Conservation (phyloP, 2,797 vertebrate genomes). For the Sandelia bainsii region DNA sequence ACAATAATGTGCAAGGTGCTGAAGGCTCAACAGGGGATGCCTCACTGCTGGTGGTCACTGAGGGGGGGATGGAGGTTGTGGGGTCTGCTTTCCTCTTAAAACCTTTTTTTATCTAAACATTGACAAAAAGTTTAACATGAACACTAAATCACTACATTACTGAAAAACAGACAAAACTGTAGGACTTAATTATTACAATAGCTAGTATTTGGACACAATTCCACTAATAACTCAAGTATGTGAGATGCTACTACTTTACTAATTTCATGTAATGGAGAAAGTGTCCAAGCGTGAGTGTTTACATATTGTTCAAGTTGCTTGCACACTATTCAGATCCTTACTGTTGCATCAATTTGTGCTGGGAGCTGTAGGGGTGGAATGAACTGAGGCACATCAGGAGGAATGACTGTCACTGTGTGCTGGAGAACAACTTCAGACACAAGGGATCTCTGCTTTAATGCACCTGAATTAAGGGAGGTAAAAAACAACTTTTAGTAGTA, state of each 20-base stretch:
- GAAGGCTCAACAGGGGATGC: slow-evolving; percentile 60
- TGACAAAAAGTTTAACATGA: background rate
- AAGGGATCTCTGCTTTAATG: slow-evolving; percentile 63
- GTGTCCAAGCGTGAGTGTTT: background rate
- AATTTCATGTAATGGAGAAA: background rate
- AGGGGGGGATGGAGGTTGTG: slow-evolving; percentile 77
- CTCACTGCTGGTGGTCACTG: slow-evolving; percentile 70
- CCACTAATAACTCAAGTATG: background rate
- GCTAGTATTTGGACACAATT: background rate
- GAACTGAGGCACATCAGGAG: slow-evolving; percentile 63
- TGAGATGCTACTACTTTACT: background rate
- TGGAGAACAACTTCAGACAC: slow-evolving; percentile 82
- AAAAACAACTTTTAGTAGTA: background rate
- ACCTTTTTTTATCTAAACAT: slow-evolving; percentile 84
- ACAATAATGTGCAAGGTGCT: slow-evolving; percentile 65
- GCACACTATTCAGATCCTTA: slow-evolving; percentile 53
- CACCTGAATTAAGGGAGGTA: slow-evolving; percentile 34
- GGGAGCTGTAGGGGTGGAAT: slow-evolving; percentile 62
- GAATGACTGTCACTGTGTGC: slow-evolving; percentile 79
- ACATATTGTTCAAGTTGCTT: background rate
- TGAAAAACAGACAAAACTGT: background rate
- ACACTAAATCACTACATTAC: background rate
- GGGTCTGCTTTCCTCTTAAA: slow-evolving; percentile 91
- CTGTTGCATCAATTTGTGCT: slow-evolving; percentile 67
- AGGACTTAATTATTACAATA: background rate